Evolutionary conservation across 2,113 vertebrate species (phyloP).

Genomic region (Centrocercus urophasianus): DNA sequence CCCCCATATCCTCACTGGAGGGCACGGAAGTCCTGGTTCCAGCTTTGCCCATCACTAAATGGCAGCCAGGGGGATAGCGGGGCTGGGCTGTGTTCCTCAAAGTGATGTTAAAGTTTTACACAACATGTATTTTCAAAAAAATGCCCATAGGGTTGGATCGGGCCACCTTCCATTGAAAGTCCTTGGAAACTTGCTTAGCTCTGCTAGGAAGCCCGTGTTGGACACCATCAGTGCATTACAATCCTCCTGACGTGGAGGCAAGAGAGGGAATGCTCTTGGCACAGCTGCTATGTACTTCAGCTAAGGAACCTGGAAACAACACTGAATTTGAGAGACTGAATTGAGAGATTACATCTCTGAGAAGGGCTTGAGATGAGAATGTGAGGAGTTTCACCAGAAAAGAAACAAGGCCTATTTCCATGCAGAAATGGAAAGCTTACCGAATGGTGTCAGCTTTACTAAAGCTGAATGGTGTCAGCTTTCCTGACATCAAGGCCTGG

Average conservation of each 20-base stretch:
- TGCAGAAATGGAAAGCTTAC: background rate
- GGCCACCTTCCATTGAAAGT: background rate
- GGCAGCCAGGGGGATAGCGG: background rate
- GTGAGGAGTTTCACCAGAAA: slow-evolving; percentile 31
- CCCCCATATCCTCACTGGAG: background rate
- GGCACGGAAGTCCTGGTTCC: background rate
- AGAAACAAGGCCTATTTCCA: slow-evolving; percentile 15
- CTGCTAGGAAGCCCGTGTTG: background rate
- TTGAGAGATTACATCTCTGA: slow-evolving; percentile 36
- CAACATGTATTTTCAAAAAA: background rate
- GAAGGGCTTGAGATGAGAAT: slow-evolving; percentile 57
- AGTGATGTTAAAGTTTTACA: slow-evolving; percentile 21
- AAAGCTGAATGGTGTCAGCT: background rate
- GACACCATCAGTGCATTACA: slow-evolving; percentile 36
- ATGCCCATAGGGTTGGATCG: background rate
- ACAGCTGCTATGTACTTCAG: slow-evolving; percentile 50
- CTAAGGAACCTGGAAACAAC: slow-evolving; percentile 60
- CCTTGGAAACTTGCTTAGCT: background rate
- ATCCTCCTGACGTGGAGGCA: slow-evolving; percentile 5
- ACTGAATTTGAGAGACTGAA: background rate
- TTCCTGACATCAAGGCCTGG: background rate
- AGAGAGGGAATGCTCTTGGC: slow-evolving; percentile 7
- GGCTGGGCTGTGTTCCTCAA: slow-evolving; percentile 18
- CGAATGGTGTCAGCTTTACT: background rate
- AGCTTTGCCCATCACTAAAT: background rate